These are phyloP conservation scores for Reticulitermes speratus DNA, from an alignment of 1,140 invertebrate species.

Conservation along the genomic window DNA sequence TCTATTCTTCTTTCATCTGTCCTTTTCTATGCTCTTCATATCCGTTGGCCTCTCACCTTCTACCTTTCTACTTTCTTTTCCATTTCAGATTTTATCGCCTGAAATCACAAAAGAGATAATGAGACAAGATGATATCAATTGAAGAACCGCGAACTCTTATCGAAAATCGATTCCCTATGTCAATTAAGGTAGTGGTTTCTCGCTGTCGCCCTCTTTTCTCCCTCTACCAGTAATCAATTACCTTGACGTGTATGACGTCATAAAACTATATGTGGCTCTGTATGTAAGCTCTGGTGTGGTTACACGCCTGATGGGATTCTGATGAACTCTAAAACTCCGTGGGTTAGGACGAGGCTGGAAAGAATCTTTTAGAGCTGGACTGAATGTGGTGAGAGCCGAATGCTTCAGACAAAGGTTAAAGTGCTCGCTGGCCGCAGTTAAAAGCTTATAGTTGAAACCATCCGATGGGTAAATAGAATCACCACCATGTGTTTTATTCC, in stretches of 20 bases:
- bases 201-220: background rate
- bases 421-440: background rate
- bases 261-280: background rate
- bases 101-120: slow-evolving; percentile 7
- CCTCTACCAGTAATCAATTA: background rate
- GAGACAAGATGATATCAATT: slow-evolving; percentile 16
- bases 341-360: background rate
- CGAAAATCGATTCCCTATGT: background rate
- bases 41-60: background rate
- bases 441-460: too few relatives aligned
- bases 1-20: background rate
- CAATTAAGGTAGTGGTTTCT: background rate
- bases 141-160: background rate
- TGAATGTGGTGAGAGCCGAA: background rate
- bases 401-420: background rate
- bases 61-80: background rate
- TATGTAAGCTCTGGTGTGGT: background rate
- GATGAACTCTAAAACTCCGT: background rate
- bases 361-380: background rate
- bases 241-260: background rate
- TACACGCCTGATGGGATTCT: background rate
- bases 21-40: background rate
- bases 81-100: background rate
- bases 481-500: too few relatives aligned
- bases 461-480: too few relatives aligned